Percentiles rank a stretch among this genome's conserved stretches.
phyloP scores from a whole-genome alignment of 1,140 invertebrate species.

The Homarus americanus region DNA sequence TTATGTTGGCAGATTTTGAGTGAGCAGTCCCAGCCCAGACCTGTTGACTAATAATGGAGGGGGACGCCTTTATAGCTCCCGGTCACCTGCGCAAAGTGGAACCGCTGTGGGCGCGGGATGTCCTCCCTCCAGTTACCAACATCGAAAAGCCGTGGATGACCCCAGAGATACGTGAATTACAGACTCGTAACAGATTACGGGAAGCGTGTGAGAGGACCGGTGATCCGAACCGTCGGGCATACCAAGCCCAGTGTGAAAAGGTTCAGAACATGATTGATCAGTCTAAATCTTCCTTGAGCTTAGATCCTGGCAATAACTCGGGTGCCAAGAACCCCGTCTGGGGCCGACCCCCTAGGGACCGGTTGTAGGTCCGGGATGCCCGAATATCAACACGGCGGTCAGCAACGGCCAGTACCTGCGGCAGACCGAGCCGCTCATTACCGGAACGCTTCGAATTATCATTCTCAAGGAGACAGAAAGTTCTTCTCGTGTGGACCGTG shows the following conservation, averaged over 20 bases:
- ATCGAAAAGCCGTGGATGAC: constrained; percentile 11
- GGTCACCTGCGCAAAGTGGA: constrained; percentile 21
- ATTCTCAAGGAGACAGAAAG: background rate
- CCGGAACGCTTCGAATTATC: background rate
- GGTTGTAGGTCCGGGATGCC: background rate
- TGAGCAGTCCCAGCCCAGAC: background rate
- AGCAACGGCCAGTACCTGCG: background rate
- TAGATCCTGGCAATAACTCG: background rate
- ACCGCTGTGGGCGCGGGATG: background rate
- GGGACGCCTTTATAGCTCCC: constrained; percentile 29
- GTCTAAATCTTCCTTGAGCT: background rate
- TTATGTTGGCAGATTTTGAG: constrained; percentile 5
- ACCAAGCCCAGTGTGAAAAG: constrained; percentile 1
- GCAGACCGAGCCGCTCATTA: background rate
- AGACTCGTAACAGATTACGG: background rate
- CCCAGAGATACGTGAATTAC: constrained; percentile 11
- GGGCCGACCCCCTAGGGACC: background rate
- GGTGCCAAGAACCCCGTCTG: background rate
- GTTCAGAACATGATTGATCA: constrained; percentile 23
- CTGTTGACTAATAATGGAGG: background rate
- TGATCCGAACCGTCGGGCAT: background rate
- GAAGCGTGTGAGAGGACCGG: background rate
- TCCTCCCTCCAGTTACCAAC: background rate
- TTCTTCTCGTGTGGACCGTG: constrained; percentile 45
- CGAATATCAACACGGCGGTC: background rate